Evolutionary conservation across 2,797 vertebrate genomes (phyloP).

Genomic region (Sciurus vulgaris): DNA sequence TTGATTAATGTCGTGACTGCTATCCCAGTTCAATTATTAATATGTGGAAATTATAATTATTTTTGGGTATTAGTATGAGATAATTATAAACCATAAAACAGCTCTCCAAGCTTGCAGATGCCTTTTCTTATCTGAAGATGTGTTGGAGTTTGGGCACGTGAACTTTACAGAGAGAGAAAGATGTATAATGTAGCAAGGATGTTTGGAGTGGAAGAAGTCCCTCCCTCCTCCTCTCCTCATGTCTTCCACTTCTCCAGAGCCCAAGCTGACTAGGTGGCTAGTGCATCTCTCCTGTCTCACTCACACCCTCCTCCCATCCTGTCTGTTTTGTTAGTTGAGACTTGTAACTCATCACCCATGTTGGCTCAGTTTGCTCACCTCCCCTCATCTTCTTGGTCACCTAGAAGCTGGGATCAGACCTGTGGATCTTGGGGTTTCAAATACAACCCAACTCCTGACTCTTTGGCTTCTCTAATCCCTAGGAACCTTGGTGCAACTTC

Average conservation of each 20-base stretch:
- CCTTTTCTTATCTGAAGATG: slow-evolving; percentile 45
- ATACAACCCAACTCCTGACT: background rate
- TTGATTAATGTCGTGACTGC: slow-evolving; percentile 81
- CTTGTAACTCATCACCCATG: background rate
- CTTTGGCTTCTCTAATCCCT: background rate
- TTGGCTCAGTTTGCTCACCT: background rate
- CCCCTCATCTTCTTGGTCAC: background rate
- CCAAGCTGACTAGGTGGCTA: background rate
- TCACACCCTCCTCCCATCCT: background rate
- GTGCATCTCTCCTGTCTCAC: background rate
- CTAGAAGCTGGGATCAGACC: slow-evolving; percentile 15
- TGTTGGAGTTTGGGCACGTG: background rate
- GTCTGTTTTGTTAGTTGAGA: background rate
- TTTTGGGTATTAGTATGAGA: slow-evolving; percentile 83
- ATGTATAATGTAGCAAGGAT: background rate
- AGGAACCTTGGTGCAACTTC: background rate
- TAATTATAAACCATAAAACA: slow-evolving; percentile 88
- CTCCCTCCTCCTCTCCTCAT: background rate
- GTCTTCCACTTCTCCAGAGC: background rate
- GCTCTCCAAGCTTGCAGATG: slow-evolving; percentile 58
- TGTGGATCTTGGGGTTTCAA: slow-evolving; percentile 7
- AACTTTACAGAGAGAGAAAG: background rate
- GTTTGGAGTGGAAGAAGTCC: background rate
- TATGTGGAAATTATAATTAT: slow-evolving; percentile 86
- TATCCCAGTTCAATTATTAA: slow-evolving; percentile 87